phyloP scores from a whole-genome alignment of 2,113 vertebrate genomes.

The Sula dactylatra region DNA sequence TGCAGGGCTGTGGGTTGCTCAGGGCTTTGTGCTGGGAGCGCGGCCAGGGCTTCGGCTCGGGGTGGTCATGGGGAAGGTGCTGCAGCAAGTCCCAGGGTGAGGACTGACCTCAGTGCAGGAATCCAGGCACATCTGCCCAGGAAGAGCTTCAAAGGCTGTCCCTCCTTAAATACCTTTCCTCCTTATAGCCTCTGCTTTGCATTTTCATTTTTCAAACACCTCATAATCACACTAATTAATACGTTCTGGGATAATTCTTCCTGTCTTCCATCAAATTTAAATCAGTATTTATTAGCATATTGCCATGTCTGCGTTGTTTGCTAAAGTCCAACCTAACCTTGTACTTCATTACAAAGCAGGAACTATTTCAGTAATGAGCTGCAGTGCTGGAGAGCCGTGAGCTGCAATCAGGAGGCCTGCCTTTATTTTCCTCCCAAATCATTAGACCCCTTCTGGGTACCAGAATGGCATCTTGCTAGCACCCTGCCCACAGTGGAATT shows the following conservation, averaged over 20 bases:
- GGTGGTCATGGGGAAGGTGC: not conserved
- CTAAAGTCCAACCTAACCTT: not conserved
- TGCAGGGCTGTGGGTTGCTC: rapidly evolving
- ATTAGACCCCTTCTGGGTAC: not conserved
- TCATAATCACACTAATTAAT: slow-evolving; percentile 19
- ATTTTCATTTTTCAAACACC: not conserved
- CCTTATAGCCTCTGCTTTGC: not conserved
- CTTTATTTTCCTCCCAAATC: not conserved
- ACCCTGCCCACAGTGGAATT: not conserved
- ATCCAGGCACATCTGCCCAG: not conserved
- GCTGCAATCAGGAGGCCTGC: not conserved
- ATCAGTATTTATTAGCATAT: not conserved
- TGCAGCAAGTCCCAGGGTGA: rapidly evolving
- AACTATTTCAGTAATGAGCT: not conserved
- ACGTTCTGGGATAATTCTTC: not conserved
- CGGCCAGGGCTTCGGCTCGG: rapidly evolving
- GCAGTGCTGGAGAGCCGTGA: not conserved
- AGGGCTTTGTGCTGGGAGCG: not conserved
- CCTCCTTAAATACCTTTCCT: not conserved
- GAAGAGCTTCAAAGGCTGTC: not conserved
- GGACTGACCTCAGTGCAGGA: rapidly evolving
- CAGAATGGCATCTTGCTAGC: not conserved
- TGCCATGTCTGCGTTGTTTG: not conserved
- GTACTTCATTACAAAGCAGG: not conserved
- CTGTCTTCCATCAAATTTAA: not conserved